These are phyloP conservation scores for Hypothenemus hampei DNA, from an alignment of 1,140 invertebrate genomes.

Conservation along the genomic window DNA sequence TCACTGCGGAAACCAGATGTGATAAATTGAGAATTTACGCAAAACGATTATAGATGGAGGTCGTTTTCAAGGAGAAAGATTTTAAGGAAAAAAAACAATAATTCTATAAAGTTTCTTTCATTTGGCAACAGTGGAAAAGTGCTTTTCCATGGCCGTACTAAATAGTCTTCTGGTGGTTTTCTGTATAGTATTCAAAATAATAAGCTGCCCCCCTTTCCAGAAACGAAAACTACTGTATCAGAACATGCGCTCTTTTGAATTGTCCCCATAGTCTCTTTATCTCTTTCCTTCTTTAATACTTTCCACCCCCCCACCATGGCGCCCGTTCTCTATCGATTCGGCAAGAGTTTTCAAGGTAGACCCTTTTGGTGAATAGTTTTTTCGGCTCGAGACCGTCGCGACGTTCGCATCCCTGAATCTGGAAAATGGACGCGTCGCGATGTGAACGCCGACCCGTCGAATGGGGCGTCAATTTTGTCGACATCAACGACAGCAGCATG, in stretches of 20 bases:
- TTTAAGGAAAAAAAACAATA: too few species aligned
- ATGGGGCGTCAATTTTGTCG: conserved; percentile 14
- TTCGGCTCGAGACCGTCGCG: conserved; percentile 4
- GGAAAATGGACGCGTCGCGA: conserved; percentile 15
- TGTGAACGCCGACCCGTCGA: not conserved
- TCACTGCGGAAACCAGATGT: too few species aligned
- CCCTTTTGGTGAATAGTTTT: conserved; percentile 16
- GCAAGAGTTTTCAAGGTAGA: conserved; percentile 24
- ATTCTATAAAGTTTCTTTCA: too few species aligned
- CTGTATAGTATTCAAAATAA: too few species aligned
- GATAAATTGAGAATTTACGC: too few species aligned
- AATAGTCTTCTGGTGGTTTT: too few species aligned
- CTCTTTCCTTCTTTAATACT: not conserved
- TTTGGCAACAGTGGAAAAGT: too few species aligned
- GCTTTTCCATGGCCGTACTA: too few species aligned
- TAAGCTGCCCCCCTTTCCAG: too few species aligned
- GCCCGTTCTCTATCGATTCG: conserved; percentile 26
- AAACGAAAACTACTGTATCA: not conserved
- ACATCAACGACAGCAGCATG: not conserved
- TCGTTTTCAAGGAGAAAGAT: too few species aligned
- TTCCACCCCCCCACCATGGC: not conserved
- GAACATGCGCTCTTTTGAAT: conserved; percentile 11
- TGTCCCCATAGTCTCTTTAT: not conserved
- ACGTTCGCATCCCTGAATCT: too few species aligned
- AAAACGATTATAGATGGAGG: too few species aligned